Conservation (phyloP, 2,888 invertebrate genomes). For the Diplolepis rosae region DNA sequence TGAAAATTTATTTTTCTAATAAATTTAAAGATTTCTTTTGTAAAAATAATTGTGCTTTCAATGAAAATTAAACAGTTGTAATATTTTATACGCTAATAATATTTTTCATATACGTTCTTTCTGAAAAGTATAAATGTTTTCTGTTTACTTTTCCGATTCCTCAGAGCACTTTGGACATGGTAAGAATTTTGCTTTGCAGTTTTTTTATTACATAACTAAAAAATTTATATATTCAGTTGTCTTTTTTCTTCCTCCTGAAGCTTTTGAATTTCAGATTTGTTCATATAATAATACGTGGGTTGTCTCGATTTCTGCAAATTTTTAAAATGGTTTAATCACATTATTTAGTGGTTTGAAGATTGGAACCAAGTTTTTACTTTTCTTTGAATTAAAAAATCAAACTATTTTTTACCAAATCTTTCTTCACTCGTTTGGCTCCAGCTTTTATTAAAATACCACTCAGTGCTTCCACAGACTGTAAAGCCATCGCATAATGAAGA, state of each 20-base stretch:
- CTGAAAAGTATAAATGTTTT: background rate
- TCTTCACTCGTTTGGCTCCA: constrained; percentile 87
- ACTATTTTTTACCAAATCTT: constrained; percentile 81
- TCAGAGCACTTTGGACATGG: background rate
- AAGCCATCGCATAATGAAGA: constrained; percentile 93
- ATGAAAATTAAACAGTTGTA: background rate
- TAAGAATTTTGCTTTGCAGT: background rate
- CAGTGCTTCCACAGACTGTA: constrained; percentile 87
- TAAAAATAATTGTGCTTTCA: background rate
- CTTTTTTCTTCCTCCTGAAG: constrained; percentile 88
- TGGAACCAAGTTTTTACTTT: background rate
- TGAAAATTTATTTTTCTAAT: constrained; percentile 20
- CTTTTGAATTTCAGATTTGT: constrained; percentile 89
- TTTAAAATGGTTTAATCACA: constrained; percentile 4
- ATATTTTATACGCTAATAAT: background rate
- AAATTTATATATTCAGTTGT: constrained; percentile 63
- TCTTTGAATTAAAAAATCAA: background rate
- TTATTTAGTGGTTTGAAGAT: constrained; percentile 7
- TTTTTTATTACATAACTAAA: background rate
- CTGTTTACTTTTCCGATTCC: background rate
- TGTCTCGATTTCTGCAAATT: constrained; percentile 83
- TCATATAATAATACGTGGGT: constrained; percentile 94
- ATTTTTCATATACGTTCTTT: background rate
- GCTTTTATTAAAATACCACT: constrained; percentile 87
- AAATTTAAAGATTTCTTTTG: constrained; percentile 3